A percentile compares a stretch with the other conserved stretches of the same genome.
Conservation (phyloP, 2,797 vertebrate genomes). For the Xyrichtys novacula region DNA sequence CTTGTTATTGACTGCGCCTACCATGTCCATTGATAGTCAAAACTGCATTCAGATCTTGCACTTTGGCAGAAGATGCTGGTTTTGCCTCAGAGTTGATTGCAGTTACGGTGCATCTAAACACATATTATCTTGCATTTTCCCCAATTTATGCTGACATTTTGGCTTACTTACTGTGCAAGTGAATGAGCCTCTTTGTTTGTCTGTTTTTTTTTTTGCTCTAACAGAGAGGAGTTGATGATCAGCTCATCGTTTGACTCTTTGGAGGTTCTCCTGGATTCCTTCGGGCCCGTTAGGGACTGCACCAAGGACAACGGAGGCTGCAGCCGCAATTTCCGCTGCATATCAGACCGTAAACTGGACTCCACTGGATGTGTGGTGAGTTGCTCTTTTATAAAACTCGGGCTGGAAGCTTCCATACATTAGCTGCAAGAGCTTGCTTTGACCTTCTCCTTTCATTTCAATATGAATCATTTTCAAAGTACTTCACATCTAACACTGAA, state of each 20-base stretch:
- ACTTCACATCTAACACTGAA: constrained; percentile 8
- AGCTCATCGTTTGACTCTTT: constrained; percentile 98
- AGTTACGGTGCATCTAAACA: too few species aligned
- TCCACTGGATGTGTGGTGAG: constrained; percentile 96
- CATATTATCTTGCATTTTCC: too few species aligned
- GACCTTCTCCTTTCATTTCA: constrained; percentile 15
- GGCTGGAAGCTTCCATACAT: constrained; percentile 13
- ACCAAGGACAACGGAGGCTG: constrained; percentile 97
- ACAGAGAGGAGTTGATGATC: constrained; percentile 98
- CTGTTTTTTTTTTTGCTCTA: neutral
- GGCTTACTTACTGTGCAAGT: too few species aligned
- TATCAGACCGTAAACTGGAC: constrained; percentile 96
- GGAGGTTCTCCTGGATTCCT: constrained; percentile 97
- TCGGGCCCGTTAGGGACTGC: constrained; percentile 97
- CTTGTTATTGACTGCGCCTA: too few species aligned
- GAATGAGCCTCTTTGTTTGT: neutral
- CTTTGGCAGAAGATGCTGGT: too few species aligned
- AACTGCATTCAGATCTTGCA: too few species aligned
- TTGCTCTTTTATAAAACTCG: constrained; percentile 41
- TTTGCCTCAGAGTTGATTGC: too few species aligned
- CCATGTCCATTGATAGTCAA: too few species aligned
- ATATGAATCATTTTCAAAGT: constrained; percentile 19
- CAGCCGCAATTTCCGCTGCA: constrained; percentile 98
- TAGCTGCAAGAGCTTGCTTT: neutral
- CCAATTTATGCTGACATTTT: too few species aligned